phyloP scores from a whole-genome alignment of 2,888 invertebrate species.

The Branchellion lobata region DNA sequence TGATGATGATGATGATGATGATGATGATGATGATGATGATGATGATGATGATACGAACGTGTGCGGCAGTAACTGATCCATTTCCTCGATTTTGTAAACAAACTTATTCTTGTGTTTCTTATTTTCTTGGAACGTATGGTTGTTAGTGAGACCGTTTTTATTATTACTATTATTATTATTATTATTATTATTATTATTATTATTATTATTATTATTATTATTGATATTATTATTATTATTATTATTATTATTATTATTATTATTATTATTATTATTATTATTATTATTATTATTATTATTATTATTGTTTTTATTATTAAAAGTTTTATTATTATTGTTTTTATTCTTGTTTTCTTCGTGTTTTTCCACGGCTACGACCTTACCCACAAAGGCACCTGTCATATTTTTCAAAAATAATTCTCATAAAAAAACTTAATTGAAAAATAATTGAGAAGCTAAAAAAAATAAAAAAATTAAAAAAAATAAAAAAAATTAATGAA shows the following conservation, averaged over 20 bases:
- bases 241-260: background rate
- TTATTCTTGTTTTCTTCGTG: background rate
- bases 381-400: background rate
- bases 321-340: background rate
- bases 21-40: constrained; percentile 34
- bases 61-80: background rate
- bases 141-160: too few relatives aligned
- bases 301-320: background rate
- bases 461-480: too few relatives aligned
- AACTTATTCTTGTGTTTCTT: background rate
- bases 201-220: background rate
- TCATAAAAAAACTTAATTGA: too few relatives aligned
- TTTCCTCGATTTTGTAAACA: background rate
- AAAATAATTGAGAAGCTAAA: too few relatives aligned
- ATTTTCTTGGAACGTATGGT: too few relatives aligned
- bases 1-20: constrained; percentile 30
- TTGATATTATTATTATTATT: too few relatives aligned
- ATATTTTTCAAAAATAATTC: too few relatives aligned
- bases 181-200: background rate
- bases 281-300: background rate
- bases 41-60: background rate
- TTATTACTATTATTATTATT: background rate
- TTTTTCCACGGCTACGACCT: background rate
- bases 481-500: too few relatives aligned
- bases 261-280: background rate